Evolutionary conservation across 2,113 vertebrate species (phyloP).

Genomic region (Pteropus alecto): DNA sequence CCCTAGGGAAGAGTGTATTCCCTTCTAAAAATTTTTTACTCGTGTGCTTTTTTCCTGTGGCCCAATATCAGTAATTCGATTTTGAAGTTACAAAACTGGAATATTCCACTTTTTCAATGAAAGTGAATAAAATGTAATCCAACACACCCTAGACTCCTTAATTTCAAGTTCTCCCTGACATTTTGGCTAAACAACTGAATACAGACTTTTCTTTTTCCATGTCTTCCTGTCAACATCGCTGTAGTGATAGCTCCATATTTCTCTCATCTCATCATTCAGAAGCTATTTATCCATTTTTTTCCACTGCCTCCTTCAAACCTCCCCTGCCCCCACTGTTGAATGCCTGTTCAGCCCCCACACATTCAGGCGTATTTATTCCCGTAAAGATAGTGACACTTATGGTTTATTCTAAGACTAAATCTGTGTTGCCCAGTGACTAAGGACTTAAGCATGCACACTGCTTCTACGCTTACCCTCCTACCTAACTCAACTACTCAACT

Average conservation of each 20-base stretch:
- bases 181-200: constrained; percentile 41
- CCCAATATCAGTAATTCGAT: not conserved
- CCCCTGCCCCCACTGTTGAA: not conserved
- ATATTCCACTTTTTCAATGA: not conserved
- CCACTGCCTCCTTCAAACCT: constrained; percentile 32
- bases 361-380: constrained; percentile 59
- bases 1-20: not conserved
- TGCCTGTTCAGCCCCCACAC: not conserved
- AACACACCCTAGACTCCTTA: not conserved
- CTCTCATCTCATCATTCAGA: constrained; percentile 51
- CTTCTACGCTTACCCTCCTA: constrained; percentile 31
- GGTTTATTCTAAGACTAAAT: constrained; percentile 66
- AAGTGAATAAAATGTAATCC: not conserved
- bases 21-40: not conserved
- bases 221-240: constrained; percentile 30
- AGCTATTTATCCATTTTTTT: constrained; percentile 57
- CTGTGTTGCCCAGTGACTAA: constrained; percentile 40
- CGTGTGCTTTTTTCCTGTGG: constrained; percentile 7
- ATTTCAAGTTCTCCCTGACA: constrained; percentile 39
- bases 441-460: constrained; percentile 57
- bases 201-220: not conserved
- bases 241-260: constrained; percentile 47
- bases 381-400: constrained; percentile 66
- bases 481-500: constrained; percentile 64
- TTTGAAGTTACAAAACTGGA: constrained; percentile 55